Evolutionary conservation across 2,113 vertebrate genomes (phyloP).

Genomic region (Gopherus flavomarginatus): DNA sequence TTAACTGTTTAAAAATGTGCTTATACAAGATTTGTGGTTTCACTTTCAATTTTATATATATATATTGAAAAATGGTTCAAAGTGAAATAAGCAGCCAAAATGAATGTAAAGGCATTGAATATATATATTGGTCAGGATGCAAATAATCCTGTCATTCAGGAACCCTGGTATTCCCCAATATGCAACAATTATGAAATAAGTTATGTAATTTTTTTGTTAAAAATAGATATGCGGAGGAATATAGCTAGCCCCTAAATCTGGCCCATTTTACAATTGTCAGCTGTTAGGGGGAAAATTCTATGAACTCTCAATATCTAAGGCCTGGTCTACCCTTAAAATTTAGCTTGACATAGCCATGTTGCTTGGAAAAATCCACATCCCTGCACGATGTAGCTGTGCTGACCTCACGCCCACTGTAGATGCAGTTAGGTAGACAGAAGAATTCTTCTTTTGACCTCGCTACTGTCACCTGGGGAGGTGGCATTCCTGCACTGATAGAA

Average conservation of each 20-base stretch:
- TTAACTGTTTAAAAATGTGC: neutral
- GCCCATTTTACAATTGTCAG: neutral
- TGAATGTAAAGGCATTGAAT: neutral
- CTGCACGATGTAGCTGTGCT: neutral
- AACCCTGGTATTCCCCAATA: constrained; percentile 1
- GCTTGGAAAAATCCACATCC: neutral
- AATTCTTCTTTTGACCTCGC: neutral
- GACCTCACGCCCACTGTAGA: neutral
- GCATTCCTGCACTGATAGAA: neutral
- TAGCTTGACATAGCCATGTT: neutral
- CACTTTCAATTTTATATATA: neutral
- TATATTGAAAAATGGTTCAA: neutral
- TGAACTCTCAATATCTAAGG: neutral
- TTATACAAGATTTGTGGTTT: neutral
- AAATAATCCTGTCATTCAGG: constrained; percentile 15
- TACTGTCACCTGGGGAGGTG: neutral
- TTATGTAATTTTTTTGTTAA: neutral
- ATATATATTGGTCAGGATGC: neutral
- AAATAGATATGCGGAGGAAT: neutral
- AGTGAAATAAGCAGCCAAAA: constrained; percentile 50
- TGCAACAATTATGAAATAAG: neutral
- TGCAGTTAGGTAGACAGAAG: neutral
- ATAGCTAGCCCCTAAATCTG: neutral
- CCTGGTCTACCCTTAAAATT: neutral
- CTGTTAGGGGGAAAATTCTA: neutral